Base-by-base conservation (phyloP, 2,888 invertebrate species). In the Nephrocerus scutellatus region DNA sequence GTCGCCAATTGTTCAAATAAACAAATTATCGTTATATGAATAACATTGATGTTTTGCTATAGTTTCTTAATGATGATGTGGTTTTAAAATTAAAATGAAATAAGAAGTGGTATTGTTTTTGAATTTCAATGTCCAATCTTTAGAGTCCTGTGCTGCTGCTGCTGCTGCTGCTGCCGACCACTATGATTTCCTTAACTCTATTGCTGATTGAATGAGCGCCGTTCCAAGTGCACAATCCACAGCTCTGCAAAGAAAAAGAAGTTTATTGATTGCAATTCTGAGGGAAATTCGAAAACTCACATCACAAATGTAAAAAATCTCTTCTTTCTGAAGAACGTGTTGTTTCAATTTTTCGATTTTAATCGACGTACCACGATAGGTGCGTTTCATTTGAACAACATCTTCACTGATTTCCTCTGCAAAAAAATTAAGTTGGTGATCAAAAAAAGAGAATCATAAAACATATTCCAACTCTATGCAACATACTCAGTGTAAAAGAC, bases 291-390 rank as follows among this genome's bases (percentile, higher is more conserved):
- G 5, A 13, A 16, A 19, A 42, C 52, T 47, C 43, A 52, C 52
- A 50, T 52, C 51, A 51, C 52, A 52, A 48, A 52, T 52, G 28
- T 46, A 52, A 37, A 51, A 49, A 35, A 46, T 38, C 34, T 50
- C 43, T 30, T 44, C 47, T 24, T 41, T 46, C 18, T 39, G 43
- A 12, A 52, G 36, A 40, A 43, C 36, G 35, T 43, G 40, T 18
- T 44, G 44, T 28, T 43, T 50, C 19, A 52, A 43, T 20, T 47
- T 48, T 42, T 49, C 42, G n/a, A 47, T 12, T 39, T 47, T 45
- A 26, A 52, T 50, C 4, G 30, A 25, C 29, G 37, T 43, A 3
- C 52, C 51, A n/a, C 42, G 45, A 16, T 43, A 37, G 15, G 52
- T 52, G 4, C 30, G 43, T 38, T 47, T 47, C 16, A 50, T 42